Conservation (phyloP, 2,797 vertebrate genomes). For the Poecile montanus region DNA sequence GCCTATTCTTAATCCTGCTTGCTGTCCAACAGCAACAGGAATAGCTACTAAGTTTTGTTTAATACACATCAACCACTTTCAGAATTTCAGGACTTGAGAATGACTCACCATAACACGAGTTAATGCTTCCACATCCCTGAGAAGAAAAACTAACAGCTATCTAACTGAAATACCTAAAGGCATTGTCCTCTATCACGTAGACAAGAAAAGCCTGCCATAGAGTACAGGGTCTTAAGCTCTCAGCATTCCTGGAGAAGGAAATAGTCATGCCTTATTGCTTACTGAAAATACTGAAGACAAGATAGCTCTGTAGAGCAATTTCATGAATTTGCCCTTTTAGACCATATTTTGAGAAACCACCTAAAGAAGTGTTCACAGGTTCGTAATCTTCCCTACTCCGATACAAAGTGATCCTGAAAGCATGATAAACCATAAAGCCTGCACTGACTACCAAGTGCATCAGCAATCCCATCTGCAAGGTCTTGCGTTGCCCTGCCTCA, state of each 20-base stretch:
- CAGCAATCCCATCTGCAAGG: neutral
- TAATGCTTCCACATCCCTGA: neutral
- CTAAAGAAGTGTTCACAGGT: neutral
- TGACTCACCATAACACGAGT: neutral
- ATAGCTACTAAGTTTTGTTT: neutral
- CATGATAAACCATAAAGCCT: neutral
- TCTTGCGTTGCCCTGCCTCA: neutral
- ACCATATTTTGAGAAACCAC: neutral
- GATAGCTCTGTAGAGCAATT: neutral
- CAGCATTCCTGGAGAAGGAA: neutral
- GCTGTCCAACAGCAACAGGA: neutral
- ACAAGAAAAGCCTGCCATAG: neutral
- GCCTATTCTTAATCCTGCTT: neutral
- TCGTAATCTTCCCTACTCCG: neutral
- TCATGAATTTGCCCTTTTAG: neutral
- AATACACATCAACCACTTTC: neutral
- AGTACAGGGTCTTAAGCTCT: neutral
- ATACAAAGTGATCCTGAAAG: neutral
- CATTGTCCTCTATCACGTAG: neutral
- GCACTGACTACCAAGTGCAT: neutral
- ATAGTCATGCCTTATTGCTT: neutral
- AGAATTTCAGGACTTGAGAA: neutral
- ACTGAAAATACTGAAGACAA: neutral
- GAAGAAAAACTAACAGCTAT: neutral
- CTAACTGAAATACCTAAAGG: neutral